These are phyloP conservation scores for Plagiodera versicolora DNA, from an alignment of 2,888 invertebrate genomes.

Conservation along the genomic window DNA sequence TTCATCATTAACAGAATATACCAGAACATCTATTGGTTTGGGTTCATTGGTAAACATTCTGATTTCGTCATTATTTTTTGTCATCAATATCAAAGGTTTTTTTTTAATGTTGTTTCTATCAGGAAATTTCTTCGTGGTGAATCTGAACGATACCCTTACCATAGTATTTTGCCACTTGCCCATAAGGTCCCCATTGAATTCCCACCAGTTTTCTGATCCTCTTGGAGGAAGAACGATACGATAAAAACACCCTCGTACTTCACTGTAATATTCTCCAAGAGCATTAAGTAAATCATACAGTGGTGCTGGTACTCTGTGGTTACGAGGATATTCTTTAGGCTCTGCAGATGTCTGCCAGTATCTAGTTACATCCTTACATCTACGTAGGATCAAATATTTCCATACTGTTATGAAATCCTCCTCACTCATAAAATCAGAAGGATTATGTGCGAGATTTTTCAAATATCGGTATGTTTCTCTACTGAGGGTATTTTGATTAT, in stretches of 20 bases:
- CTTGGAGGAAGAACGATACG: background rate
- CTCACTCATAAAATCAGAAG: background rate
- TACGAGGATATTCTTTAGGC: too few species aligned
- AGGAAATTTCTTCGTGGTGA: background rate
- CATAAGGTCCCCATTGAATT: background rate
- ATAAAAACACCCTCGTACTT: background rate
- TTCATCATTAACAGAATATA: background rate
- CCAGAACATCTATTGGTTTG: background rate
- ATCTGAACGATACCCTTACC: background rate
- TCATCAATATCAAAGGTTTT: background rate
- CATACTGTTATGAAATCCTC: background rate
- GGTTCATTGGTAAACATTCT: background rate
- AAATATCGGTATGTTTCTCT: background rate
- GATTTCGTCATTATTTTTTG: background rate
- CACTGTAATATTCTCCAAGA: background rate
- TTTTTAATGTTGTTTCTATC: background rate
- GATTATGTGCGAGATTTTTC: background rate
- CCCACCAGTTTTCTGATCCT: background rate
- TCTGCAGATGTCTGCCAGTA: background rate
- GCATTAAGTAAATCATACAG: background rate
- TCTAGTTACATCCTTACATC: background rate
- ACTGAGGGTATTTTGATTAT: background rate
- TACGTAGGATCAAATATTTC: background rate
- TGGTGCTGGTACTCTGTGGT: background rate
- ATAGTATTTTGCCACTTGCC: background rate